phyloP scores from a whole-genome alignment of 2,888 invertebrate species.

The Muscina levida region DNA sequence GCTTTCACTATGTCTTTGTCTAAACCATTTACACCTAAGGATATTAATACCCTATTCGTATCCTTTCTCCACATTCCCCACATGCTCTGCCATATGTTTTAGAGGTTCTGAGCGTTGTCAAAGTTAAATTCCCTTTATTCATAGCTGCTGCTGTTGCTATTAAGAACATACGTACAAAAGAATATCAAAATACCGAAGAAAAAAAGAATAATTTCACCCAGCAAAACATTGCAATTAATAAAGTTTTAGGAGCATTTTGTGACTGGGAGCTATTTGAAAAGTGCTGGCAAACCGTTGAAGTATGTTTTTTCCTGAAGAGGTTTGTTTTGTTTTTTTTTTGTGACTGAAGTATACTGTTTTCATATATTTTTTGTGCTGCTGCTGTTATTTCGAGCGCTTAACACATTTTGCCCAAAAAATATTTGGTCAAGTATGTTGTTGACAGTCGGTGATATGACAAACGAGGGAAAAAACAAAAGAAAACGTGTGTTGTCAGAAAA shows the following conservation, averaged over 20 bases:
- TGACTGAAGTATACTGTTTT: constrained; percentile 1
- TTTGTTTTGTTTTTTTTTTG: no score
- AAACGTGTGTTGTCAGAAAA: constrained; percentile 30
- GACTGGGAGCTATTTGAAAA: constrained; percentile 19
- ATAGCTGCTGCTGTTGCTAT: constrained; percentile 31
- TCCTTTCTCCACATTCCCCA: background rate
- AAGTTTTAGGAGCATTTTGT: constrained; percentile 31
- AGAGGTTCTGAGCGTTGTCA: constrained; percentile 12
- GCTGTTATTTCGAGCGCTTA: background rate
- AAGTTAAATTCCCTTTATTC: constrained; percentile 30
- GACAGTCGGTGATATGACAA: constrained; percentile 27
- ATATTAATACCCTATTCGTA: background rate
- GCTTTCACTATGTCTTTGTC: constrained; percentile 31
- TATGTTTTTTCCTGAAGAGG: background rate
- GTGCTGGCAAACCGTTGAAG: constrained; percentile 9
- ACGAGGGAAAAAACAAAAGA: background rate
- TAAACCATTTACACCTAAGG: background rate
- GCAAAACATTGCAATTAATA: constrained; percentile 40
- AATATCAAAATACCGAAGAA: background rate
- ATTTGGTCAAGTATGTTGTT: constrained; percentile 40
- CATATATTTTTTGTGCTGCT: no score
- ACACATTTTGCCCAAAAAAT: background rate
- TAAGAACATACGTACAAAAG: constrained; percentile 5
- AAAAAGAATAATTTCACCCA: constrained; percentile 17
- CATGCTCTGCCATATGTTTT: background rate